Conservation (phyloP, 2,888 invertebrate genomes). For the Idaea biselata region DNA sequence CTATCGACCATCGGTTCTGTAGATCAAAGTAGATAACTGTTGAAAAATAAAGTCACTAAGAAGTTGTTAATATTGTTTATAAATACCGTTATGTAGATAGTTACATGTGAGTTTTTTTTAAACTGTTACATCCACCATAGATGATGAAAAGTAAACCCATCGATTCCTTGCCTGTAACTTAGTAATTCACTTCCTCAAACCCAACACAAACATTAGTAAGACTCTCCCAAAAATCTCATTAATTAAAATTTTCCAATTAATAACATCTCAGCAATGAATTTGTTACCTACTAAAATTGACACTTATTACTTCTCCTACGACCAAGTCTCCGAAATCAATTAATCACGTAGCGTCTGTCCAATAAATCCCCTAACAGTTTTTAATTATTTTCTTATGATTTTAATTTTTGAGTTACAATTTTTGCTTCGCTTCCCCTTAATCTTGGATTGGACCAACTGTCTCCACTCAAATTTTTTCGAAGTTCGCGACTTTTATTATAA, state of each 20-base stretch:
- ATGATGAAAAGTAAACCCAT: too few relatives aligned
- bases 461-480: slow-evolving; percentile 63
- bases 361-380: slow-evolving; percentile 78
- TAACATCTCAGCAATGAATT: slow-evolving; percentile 44
- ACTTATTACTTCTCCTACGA: slow-evolving; percentile 73
- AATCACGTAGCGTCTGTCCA: slow-evolving; percentile 76
- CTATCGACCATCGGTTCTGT: too few relatives aligned
- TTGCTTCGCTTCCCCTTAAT: slow-evolving; percentile 37
- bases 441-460: slow-evolving; percentile 55
- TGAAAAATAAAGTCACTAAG: too few relatives aligned
- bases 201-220: slow-evolving; percentile 1
- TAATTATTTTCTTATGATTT: slow-evolving; percentile 82
- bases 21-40: too few relatives aligned
- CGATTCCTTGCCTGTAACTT: too few relatives aligned
- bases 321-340: slow-evolving; percentile 71
- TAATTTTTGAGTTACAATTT: slow-evolving; percentile 61
- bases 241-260: slow-evolving; percentile 36
- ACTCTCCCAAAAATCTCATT: slow-evolving; percentile 34
- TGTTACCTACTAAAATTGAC: slow-evolving; percentile 70
- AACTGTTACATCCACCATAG: too few relatives aligned
- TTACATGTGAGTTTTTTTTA: too few relatives aligned
- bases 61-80: too few relatives aligned
- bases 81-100: too few relatives aligned
- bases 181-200: neutral
- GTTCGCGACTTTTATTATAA: slow-evolving; percentile 76